These are phyloP conservation scores for Stenodera caucasica DNA, from an alignment of 2,888 invertebrate genomes.

Conservation along the genomic window DNA sequence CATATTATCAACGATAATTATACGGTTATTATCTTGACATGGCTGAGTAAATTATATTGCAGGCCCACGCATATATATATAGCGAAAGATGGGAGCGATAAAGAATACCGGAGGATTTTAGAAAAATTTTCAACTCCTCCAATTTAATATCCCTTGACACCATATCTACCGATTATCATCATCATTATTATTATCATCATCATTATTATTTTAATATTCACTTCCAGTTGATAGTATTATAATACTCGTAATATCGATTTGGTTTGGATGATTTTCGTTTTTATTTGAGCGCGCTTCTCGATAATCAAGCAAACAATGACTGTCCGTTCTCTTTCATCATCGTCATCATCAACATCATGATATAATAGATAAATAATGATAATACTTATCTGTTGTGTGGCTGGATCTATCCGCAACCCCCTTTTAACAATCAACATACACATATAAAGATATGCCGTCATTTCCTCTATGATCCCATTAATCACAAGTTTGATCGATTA, in stretches of 20 bases:
- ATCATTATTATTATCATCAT: no score
- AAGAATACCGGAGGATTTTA: not conserved
- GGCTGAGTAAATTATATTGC: slow-evolving; percentile 53
- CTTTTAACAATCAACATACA: slow-evolving; percentile 1
- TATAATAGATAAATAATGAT: slow-evolving; percentile 22
- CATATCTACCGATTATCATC: not conserved
- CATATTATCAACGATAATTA: slow-evolving; percentile 48
- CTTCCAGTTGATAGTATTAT: not conserved
- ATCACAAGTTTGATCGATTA: slow-evolving; percentile 32
- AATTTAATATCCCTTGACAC: not conserved
- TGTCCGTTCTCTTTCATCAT: slow-evolving; percentile 25
- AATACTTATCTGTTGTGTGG: slow-evolving; percentile 7
- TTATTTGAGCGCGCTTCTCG: not conserved
- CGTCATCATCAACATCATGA: not conserved
- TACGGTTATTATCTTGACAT: slow-evolving; percentile 52
- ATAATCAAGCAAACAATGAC: slow-evolving; percentile 23
- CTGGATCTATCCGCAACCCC: not conserved
- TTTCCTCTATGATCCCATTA: slow-evolving; percentile 23
- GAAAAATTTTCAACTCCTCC: not conserved
- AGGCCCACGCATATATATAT: slow-evolving; percentile 51
- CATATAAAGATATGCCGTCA: slow-evolving; percentile 5
- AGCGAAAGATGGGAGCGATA: slow-evolving; percentile 1
- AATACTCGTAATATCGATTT: not conserved
- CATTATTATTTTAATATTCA: not conserved
- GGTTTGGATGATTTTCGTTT: not conserved